Percentiles rank a stretch among this genome's conserved stretches.
Conservation (phyloP, 2,888 invertebrate genomes). For the Nomada flava region DNA sequence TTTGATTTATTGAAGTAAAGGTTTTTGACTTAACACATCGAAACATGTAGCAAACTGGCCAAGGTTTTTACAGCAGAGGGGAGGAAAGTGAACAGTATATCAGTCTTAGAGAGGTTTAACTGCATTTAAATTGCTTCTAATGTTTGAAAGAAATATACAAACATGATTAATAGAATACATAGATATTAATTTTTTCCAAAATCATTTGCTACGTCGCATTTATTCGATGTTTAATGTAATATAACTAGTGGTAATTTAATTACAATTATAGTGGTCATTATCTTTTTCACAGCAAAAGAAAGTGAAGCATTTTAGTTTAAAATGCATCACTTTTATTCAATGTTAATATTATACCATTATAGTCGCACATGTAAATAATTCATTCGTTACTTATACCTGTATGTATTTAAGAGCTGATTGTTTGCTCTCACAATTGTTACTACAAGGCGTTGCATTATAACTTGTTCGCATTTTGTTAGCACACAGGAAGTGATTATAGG, state of each 20-base stretch:
- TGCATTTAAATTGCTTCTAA: neutral
- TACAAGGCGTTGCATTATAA: neutral
- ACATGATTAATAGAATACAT: neutral
- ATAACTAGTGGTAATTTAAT: neutral
- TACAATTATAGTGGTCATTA: neutral
- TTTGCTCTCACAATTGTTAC: neutral
- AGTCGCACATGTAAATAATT: slow-evolving; percentile 2
- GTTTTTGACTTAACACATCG: too few species aligned
- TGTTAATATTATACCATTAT: neutral
- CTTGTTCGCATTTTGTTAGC: slow-evolving; percentile 9
- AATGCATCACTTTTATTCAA: neutral
- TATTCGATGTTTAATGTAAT: slow-evolving; percentile 4
- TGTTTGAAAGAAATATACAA: neutral
- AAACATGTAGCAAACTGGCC: too few species aligned
- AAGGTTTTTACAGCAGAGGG: too few species aligned
- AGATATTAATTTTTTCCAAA: neutral
- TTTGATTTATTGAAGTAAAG: too few species aligned
- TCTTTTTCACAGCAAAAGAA: slow-evolving; percentile 3
- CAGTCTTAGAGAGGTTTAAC: too few species aligned
- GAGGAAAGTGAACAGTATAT: too few species aligned
- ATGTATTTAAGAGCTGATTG: neutral
- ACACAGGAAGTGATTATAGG: neutral
- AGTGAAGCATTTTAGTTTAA: slow-evolving; percentile 10
- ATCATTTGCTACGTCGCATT: slow-evolving; percentile 6
- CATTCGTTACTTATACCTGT: neutral